Base-by-base conservation (phyloP, 2,888 invertebrate genomes). In the Rhingia campestris region DNA sequence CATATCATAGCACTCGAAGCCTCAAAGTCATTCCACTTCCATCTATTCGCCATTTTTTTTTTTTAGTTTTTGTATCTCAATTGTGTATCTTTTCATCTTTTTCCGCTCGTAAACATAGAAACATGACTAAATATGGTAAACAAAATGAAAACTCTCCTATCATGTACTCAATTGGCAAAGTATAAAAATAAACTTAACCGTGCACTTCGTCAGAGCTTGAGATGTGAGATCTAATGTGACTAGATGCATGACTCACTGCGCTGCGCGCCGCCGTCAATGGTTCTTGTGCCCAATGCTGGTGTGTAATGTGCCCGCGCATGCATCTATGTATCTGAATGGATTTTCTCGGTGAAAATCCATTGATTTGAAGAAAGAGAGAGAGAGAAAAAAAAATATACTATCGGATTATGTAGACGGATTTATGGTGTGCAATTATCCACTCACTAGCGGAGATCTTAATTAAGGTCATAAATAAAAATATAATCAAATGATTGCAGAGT, bases 361-460 rank as follows among this genome's bases (percentile, higher is more conserved):
- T 58, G 74, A 64, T 58, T 74, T 66, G 12, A 66, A 51, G 56
- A 66, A 41, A 22, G 1, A 22, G 22, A 22, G 49, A 22, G 1
- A 22, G 22, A 22, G 22, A 22, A 2, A 22, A 22, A 22, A 22
- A 22, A 2, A 22, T 2, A 22, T 22, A 22, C 22, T 32, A 30
- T 39, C 58, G 7, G 47, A 66, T 14, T 41, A 49, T 56, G 49
- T 56, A 74, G 74, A 59, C 58, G 51, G 66, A 75, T 66, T 66
- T 59, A 66, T 66, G 66, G 58, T 41, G 66, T 51, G 74, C 66
- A 75, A 75, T 75, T 75, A 75, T 66, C 74, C 58, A 75, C 74
- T 75, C 74, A 59, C 51, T 49, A 43, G 49, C 32, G 58, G 41
- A 51, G 66, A 58, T 66, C 74, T 51, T 66, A 75, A 75, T 75